A percentile compares a stretch with the other conserved stretches of the same genome.
phyloP scores from a whole-genome alignment of 2,113 vertebrate species.

The Natator depressus region DNA sequence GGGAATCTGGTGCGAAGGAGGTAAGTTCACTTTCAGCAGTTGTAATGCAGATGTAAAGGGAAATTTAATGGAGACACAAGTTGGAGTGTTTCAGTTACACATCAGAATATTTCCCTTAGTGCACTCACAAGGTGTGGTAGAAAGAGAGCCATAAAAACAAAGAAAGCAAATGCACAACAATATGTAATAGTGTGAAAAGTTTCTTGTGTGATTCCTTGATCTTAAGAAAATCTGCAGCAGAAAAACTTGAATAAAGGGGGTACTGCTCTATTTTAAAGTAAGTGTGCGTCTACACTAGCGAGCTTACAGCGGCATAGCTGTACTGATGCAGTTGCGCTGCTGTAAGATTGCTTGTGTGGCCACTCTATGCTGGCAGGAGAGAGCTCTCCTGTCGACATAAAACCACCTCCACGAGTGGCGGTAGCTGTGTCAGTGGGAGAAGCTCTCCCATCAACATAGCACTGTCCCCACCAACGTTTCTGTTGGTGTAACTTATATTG shows the following conservation, averaged over 20 bases:
- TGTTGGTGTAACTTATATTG: no score
- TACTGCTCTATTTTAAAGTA: background rate
- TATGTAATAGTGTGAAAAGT: background rate
- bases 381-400: no score
- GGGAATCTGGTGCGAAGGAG: conserved; percentile 96
- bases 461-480: no score
- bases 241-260: background rate
- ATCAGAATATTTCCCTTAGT: background rate
- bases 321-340: no score
- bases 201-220: background rate
- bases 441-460: no score
- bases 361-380: no score
- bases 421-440: no score
- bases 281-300: no score
- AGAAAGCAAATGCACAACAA: background rate
- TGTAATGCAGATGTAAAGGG: background rate
- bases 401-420: no score
- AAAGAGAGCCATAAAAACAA: background rate
- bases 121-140: background rate
- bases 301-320: no score
- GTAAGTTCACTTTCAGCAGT: conserved; percentile 73
- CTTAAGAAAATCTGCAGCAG: background rate
- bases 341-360: no score
- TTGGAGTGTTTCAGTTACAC: background rate
- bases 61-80: background rate